These are phyloP conservation scores for Nettapus auritus DNA, from an alignment of 2,113 vertebrate genomes.

Conservation along the genomic window DNA sequence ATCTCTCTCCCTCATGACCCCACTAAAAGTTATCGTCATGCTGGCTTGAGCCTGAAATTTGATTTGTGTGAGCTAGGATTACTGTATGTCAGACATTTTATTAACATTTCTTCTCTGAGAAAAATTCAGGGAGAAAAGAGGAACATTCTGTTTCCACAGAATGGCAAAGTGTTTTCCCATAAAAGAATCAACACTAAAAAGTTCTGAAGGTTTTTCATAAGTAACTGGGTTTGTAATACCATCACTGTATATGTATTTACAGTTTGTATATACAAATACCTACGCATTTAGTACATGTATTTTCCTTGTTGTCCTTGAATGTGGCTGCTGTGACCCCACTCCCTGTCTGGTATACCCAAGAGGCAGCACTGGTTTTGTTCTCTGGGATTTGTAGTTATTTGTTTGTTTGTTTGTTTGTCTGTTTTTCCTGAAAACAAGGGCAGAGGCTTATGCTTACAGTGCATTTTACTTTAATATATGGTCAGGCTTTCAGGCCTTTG, in stretches of 20 bases:
- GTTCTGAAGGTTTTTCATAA: not conserved
- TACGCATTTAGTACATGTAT: not conserved
- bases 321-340: slow-evolving; percentile 10
- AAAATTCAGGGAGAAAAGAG: not conserved
- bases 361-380: slow-evolving; percentile 48
- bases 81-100: not conserved
- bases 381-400: slow-evolving; percentile 21
- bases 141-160: not conserved
- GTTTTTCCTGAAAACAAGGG: slow-evolving; percentile 33
- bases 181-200: not conserved
- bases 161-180: not conserved
- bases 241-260: not conserved
- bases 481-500: slow-evolving; percentile 66
- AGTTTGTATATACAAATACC: not conserved
- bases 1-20: not conserved
- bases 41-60: slow-evolving; percentile 32
- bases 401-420: no score
- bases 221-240: not conserved
- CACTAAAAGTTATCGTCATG: not conserved
- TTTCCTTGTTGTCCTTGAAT: slow-evolving; percentile 6
- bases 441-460: slow-evolving; percentile 61
- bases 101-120: not conserved
- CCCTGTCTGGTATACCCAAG: not conserved
- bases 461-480: slow-evolving; percentile 69
- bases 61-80: not conserved